phyloP scores from a whole-genome alignment of 2,797 vertebrate genomes.

The Sebastes vulpes region DNA sequence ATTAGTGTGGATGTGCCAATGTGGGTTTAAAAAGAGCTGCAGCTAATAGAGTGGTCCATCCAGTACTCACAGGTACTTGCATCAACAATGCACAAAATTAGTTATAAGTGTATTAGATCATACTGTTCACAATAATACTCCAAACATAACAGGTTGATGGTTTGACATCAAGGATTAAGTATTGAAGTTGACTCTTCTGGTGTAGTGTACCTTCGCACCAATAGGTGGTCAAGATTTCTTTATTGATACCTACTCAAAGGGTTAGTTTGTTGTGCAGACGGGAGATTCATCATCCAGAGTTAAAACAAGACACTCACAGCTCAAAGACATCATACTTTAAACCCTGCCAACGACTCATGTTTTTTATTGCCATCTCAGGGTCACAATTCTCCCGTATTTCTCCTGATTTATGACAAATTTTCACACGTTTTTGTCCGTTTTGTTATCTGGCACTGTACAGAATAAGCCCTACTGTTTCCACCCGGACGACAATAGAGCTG shows the following conservation, averaged over 20 bases:
- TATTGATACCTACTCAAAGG: neutral
- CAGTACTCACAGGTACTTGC: neutral
- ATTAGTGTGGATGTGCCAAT: neutral
- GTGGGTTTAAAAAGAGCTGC: neutral
- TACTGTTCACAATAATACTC: neutral
- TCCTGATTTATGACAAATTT: too few relatives aligned
- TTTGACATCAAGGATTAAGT: neutral
- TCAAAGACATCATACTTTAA: neutral
- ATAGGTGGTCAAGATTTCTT: slow-evolving; percentile 32
- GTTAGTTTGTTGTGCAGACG: neutral
- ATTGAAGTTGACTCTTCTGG: neutral
- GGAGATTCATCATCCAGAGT: neutral
- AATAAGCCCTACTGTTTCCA: neutral
- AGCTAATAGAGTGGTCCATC: neutral
- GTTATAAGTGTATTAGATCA: neutral
- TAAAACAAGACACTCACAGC: neutral
- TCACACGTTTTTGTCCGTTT: neutral
- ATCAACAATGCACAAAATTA: neutral
- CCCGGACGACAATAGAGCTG: neutral
- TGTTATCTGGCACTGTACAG: too few relatives aligned
- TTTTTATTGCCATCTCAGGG: neutral
- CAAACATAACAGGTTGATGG: neutral
- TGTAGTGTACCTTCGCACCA: slow-evolving; percentile 34
- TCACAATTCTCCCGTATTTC: neutral
- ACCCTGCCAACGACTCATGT: too few relatives aligned